Base-by-base conservation (phyloP, 2,797 vertebrate species). In the Pangasius sanitwongsei region DNA sequence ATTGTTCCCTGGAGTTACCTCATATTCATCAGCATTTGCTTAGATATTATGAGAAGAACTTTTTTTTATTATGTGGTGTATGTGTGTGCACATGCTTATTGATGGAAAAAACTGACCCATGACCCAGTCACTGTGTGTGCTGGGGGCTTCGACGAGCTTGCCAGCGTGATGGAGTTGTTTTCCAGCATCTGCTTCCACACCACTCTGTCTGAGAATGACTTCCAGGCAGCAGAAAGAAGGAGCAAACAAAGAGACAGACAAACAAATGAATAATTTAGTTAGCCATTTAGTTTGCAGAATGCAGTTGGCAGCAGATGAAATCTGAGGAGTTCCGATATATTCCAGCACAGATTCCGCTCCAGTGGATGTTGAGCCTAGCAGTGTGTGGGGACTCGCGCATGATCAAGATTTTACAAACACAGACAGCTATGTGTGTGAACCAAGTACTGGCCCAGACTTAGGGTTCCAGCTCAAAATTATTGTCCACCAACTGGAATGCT, bases 191-290 rank as follows among this genome's bases (percentile, higher is more conserved):
- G 83, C 28, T 61, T 31, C 53, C 55, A 83, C 41, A 34, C 18
- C 11, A 31, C 37, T 31, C 50, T 23, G 48, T 57, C 67, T 70
- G 50, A 74, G 74, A 50, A 59, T 63, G 57, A 74, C 87, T 84
- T 88, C 87, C 67, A 87, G 87, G 55, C 80, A 85, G 18, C 2
- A 65, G n/a, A 72, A 83, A n/a, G 55, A 55, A 77, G n/a, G 44
- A 50, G 31, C 70, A 88, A 53, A 84, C 82, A 88, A 83, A 61
- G 53, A 72, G 44, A 12, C 41, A 37, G 41, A 75, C 87, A 77
- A 85, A 77, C 70, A 63, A 20, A 65, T 88, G n/a, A 85, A 88
- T 85, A 88, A 88, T 88, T 85, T 74, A 88, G 70, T 37, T 75
- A 85, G 59, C 41, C 70, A 28, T 77, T 88, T 88, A 84, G 67